Percentiles rank a stretch among this genome's conserved stretches.
Evolutionary conservation across 2,888 invertebrate genomes (phyloP).

Genomic region (Ernsta delagoae): DNA sequence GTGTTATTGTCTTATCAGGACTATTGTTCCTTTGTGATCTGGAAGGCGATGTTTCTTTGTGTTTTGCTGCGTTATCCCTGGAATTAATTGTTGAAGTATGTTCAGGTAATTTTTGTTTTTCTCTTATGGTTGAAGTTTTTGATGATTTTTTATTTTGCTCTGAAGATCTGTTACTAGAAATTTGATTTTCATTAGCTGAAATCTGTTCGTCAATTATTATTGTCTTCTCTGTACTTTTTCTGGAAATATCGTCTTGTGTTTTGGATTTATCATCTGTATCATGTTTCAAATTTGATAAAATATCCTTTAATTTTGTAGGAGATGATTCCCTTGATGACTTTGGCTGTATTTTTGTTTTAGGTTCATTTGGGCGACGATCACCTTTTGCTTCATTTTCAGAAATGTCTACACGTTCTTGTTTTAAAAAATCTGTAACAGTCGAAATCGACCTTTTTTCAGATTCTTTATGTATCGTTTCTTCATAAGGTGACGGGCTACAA

Average conservation of each 20-base stretch:
- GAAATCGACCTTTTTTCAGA: slow-evolving; percentile 44
- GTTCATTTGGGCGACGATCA: slow-evolving; percentile 23
- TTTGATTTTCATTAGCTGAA: background rate
- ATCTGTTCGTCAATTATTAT: background rate
- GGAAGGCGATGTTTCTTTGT: slow-evolving; percentile 28
- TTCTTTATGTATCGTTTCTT: slow-evolving; percentile 49
- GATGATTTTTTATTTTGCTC: background rate
- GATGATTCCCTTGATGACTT: slow-evolving; percentile 31
- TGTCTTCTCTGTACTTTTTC: background rate
- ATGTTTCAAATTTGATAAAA: slow-evolving; percentile 46
- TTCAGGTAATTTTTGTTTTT: slow-evolving; percentile 20
- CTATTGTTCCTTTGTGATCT: slow-evolving; percentile 36
- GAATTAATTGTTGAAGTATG: slow-evolving; percentile 5
- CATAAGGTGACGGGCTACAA: slow-evolving; percentile 57
- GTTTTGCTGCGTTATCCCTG: slow-evolving; percentile 10
- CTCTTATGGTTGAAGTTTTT: background rate
- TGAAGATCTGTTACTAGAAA: background rate
- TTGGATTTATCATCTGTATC: slow-evolving; percentile 6
- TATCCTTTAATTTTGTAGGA: slow-evolving; percentile 53
- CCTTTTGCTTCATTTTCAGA: slow-evolving; percentile 31
- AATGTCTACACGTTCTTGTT: slow-evolving; percentile 52
- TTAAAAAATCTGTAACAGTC: slow-evolving; percentile 54
- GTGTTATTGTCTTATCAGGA: slow-evolving; percentile 37
- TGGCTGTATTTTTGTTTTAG: slow-evolving; percentile 32
- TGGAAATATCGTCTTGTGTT: background rate